Evolutionary conservation across 2,113 vertebrate genomes (phyloP), one percentile per base, ranked within the genome.

Genomic region (Clarias batrachus): DNA sequence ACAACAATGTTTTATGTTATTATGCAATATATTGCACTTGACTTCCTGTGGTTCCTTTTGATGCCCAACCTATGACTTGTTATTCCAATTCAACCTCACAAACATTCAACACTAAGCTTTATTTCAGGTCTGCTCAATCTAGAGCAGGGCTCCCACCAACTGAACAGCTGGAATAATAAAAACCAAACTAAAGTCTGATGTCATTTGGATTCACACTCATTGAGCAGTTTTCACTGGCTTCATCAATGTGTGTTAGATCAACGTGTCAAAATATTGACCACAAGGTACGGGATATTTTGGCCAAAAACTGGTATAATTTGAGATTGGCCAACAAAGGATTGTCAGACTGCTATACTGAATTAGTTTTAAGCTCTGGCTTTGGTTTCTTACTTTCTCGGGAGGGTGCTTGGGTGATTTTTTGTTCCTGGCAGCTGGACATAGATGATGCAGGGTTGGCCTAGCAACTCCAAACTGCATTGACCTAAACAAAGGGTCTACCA

Each of bases 241-340:
- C 25, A 23, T 78, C 73, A 33, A 63, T 70, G 62, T 41, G 19
- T 52, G 59, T 59, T 37, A 62, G 70, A 63, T 54, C 54, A 59
- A 37, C 13, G 16, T 88, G 59, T 17, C 66, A 81, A 88, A 84
- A 85, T 66, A 60, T 59, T 73, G 83, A 82, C 83, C 78, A 57
- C 68, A 63, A 82, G 56, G 66, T 86, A 81, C 4, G 3, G 56
- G 66, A 68, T 41, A 66, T 73, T 81, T 41, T 48, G 25, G 73
- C 65, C 63, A 21, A 54, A 52, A 27, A 54, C 54, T 70, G 60
- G 85, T 70, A 81, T 81, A 59, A 60, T 59, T 48, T 81, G 30
- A 48, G 41, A 37, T 54, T 80, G 77, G 10, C 57, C 41, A 37
- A 33, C 62, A 57, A 48, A 56, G 8, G 8, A 10, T 74, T 6